phyloP scores from a whole-genome alignment of 2,888 invertebrate genomes.

The Stenichneumon culpator region DNA sequence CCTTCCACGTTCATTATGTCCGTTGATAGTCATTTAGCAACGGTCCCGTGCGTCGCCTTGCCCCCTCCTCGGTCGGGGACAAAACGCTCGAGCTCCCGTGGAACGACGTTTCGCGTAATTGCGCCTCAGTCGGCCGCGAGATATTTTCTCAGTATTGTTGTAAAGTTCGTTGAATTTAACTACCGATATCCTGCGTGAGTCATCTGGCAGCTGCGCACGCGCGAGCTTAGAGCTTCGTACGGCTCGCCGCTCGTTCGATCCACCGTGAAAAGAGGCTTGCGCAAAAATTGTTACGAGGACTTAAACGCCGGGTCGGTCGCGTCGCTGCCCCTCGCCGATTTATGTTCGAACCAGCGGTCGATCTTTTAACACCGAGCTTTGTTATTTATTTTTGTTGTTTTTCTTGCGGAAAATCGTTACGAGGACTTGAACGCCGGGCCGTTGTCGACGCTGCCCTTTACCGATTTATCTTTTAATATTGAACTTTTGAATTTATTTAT shows the following conservation, averaged over 20 bases:
- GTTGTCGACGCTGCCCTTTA: no score
- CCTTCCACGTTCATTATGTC: slow-evolving; percentile 51
- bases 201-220: slow-evolving; percentile 63
- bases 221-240: slow-evolving; percentile 11
- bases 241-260: slow-evolving; percentile 10
- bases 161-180: slow-evolving; percentile 81
- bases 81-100: slow-evolving; percentile 4
- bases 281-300: slow-evolving; percentile 69
- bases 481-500: slow-evolving; percentile 20
- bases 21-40: slow-evolving; percentile 50
- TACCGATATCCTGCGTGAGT: slow-evolving; percentile 82
- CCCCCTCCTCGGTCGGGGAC: background rate
- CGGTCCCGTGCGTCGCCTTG: slow-evolving; percentile 26
- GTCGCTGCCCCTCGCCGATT: no score
- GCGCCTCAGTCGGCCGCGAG: slow-evolving; percentile 59
- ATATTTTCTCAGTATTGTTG: slow-evolving; percentile 83
- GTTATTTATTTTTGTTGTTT: slow-evolving; percentile 18
- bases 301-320: slow-evolving; percentile 10
- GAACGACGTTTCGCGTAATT: slow-evolving; percentile 73
- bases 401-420: slow-evolving; percentile 48
- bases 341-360: background rate
- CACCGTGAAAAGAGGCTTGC: slow-evolving; percentile 48
- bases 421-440: slow-evolving; percentile 50
- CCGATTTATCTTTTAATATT: background rate
- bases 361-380: slow-evolving; percentile 7